Evolutionary conservation across 1,140 invertebrate genomes (phyloP).

Genomic region (Babylonia areolata): DNA sequence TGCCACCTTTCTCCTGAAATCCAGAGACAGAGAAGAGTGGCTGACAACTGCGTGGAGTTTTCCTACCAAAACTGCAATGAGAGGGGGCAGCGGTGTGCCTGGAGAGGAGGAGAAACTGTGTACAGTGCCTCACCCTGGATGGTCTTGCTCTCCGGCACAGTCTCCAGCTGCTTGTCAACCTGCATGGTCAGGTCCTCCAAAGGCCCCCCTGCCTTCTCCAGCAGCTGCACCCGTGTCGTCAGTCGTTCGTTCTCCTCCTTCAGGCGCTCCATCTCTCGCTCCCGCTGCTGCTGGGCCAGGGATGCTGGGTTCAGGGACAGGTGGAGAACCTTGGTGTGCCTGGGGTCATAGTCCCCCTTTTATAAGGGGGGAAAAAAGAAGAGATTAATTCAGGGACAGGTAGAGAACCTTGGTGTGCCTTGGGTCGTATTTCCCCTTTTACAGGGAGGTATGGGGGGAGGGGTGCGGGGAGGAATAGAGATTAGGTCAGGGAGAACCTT

Average conservation of each 20-base stretch:
- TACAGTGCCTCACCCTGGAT: slow-evolving; percentile 62
- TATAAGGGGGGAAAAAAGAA: no score
- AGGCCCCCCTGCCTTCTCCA: slow-evolving; percentile 67
- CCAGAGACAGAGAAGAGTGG: no score
- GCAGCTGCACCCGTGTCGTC: slow-evolving; percentile 77
- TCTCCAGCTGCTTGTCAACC: slow-evolving; percentile 78
- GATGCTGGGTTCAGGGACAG: slow-evolving; percentile 87
- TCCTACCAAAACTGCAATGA: no score
- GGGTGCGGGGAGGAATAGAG: no score
- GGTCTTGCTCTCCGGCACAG: slow-evolving; percentile 63
- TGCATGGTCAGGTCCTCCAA: slow-evolving; percentile 66
- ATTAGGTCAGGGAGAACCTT: no score
- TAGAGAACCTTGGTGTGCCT: slow-evolving; percentile 75
- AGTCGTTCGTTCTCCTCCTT: slow-evolving; percentile 84
- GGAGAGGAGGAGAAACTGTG: no score
- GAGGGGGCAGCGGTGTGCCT: no score
- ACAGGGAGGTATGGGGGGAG: no score
- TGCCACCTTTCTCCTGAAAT: no score
- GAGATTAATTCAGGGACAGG: no score
- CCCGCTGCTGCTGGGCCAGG: slow-evolving; percentile 81
- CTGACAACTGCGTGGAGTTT: no score
- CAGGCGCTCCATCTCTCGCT: slow-evolving; percentile 82
- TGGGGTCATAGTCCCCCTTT: slow-evolving; percentile 74
- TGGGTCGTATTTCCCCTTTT: slow-evolving; percentile 74
- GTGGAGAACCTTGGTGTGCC: slow-evolving; percentile 75